Conservation (phyloP, 2,888 invertebrate species). For the Cerceris ruficornis region DNA sequence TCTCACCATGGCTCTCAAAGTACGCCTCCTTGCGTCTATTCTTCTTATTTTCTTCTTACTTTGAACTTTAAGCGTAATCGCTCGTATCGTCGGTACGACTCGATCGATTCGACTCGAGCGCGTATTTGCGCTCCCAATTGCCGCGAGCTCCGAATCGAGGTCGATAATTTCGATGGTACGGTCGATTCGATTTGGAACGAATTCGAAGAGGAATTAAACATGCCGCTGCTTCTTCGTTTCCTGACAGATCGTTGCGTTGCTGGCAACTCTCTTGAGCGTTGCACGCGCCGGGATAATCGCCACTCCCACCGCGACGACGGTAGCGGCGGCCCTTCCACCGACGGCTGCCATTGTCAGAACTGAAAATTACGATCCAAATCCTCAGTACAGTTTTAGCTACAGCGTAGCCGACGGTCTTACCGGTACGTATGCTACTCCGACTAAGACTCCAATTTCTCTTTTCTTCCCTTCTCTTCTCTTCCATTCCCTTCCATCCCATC, state of each 20-base stretch:
- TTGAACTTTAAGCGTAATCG: background rate
- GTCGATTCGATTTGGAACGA: too few species aligned
- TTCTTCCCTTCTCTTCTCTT: too few species aligned
- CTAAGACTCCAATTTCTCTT: too few species aligned
- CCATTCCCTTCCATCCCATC: too few species aligned
- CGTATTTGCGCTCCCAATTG: too few species aligned
- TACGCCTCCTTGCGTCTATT: constrained; percentile 41
- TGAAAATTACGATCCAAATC: constrained; percentile 75
- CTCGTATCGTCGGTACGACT: background rate
- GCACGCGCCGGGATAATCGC: constrained; percentile 71
- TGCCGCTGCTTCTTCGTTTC: background rate
- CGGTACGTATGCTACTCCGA: constrained; percentile 62
- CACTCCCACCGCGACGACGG: constrained; percentile 67
- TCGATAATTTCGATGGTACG: too few species aligned
- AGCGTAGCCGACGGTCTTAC: constrained; percentile 77
- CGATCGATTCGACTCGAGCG: background rate
- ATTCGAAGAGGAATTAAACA: too few species aligned
- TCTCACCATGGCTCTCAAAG: constrained; percentile 69
- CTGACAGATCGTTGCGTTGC: constrained; percentile 52
- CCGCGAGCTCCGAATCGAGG: too few species aligned
- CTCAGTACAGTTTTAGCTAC: constrained; percentile 78
- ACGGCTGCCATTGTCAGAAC: constrained; percentile 63
- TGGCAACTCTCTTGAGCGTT: constrained; percentile 68
- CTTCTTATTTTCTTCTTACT: background rate
- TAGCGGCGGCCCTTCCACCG: constrained; percentile 70